Evolutionary conservation across 2,797 vertebrate species (phyloP), one percentile per base, ranked within the genome.

Genomic region (Arnoldichthys spilopterus): DNA sequence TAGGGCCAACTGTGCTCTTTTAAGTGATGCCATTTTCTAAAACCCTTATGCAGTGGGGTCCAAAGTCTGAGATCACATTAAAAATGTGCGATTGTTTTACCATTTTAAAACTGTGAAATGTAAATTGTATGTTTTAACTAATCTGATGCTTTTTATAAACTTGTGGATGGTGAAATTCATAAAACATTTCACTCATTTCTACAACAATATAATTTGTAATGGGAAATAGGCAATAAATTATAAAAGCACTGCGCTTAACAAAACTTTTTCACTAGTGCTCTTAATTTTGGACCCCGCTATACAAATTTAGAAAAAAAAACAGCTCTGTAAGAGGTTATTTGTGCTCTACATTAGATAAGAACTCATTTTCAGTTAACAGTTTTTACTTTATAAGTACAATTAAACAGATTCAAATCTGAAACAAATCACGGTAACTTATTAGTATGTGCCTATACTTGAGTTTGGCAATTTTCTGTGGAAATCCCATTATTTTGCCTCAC

Each of bases 401-500:
- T 40, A 63, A 9, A 59, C 2, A 63, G 30, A 30, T n/a, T 71
- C 6, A 28, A 53, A 63, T 72, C 66, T 37, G 4, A 37, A 9
- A 37, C 34, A 22, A 72, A 40, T 72, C 51, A 58, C 16, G 51
- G 11, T 34, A 13, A 72, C 68, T 56, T 34, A 20, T 15, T n/a
- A 43, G 1, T 24, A 26, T 5, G 22, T 61, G 37, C 34, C 71
- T 73, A 20, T 73, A 28, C 53, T 58, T 45, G 34, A 28, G 54
- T 73, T 61, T 59, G 34, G 71, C 34, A 45, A 28, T 28, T 11
- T 66, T 66, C 40, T 67, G 12, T 67, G 64, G 28, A 28, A 26
- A 24, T 40, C n/a, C n/a, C 32, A 12, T 67, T 67, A 37, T 34
- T 9, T 20, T 62, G 30, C 61, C 22, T 67, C n/a, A 66, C n/a